A percentile compares a stretch with the other conserved stretches of the same genome.
These are phyloP conservation scores for Esox masquinongy DNA, from an alignment of 2,797 vertebrate species.

Conservation along the genomic window DNA sequence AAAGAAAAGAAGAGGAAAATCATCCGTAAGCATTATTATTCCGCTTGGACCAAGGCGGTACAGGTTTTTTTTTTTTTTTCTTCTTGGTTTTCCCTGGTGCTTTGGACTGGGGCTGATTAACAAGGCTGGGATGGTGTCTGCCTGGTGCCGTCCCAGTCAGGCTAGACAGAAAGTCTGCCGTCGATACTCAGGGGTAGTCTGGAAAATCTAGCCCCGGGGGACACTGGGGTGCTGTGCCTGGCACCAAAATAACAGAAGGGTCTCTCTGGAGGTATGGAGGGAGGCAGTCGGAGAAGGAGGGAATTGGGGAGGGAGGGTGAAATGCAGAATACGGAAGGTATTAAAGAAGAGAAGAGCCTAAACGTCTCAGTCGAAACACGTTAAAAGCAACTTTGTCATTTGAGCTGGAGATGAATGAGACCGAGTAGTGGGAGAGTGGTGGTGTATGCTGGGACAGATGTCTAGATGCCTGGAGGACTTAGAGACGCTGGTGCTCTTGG, in stretches of 20 bases:
- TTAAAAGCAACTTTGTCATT: slow-evolving; percentile 30
- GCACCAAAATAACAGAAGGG: slow-evolving; percentile 68
- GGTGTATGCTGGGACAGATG: slow-evolving; percentile 20
- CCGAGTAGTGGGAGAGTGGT: neutral
- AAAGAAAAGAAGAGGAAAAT: slow-evolving; percentile 17
- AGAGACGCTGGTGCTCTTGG: slow-evolving; percentile 20
- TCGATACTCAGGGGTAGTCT: slow-evolving; percentile 68
- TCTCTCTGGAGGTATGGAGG: slow-evolving; percentile 33
- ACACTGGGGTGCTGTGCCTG: slow-evolving; percentile 32
- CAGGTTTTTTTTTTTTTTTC: slow-evolving; percentile 1
- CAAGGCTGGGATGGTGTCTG: slow-evolving; percentile 37
- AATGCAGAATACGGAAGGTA: neutral
- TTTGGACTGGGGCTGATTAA: slow-evolving; percentile 19
- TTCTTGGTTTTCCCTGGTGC: neutral
- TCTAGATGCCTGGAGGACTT: slow-evolving; percentile 19
- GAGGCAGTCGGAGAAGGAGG: slow-evolving; percentile 22
- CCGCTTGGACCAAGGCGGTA: neutral
- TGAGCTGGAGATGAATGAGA: slow-evolving; percentile 14
- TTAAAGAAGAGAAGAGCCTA: neutral
- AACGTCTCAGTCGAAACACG: slow-evolving; percentile 6
- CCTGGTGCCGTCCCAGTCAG: slow-evolving; percentile 40
- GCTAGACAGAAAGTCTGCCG: slow-evolving; percentile 62
- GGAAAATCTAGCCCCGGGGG: slow-evolving; percentile 66
- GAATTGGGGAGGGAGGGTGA: neutral
- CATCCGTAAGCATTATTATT: neutral